phyloP scores from a whole-genome alignment of 92 coral and sea anemone species.

The Siderastrea siderea region DNA sequence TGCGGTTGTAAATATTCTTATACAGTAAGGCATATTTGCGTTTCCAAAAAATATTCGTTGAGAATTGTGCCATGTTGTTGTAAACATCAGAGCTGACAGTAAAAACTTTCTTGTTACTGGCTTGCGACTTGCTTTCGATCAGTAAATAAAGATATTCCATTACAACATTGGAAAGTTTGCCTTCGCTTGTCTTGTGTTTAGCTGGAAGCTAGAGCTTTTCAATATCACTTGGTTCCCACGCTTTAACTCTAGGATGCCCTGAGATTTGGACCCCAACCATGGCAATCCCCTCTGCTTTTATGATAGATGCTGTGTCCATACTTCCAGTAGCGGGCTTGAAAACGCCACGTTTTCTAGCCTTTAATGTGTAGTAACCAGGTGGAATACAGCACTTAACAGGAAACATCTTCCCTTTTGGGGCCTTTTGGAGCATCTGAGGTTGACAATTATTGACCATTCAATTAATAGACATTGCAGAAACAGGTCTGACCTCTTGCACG shows the following conservation, averaged over 20 bases:
- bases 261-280: slow-evolving; percentile 38
- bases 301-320: slow-evolving; percentile 24
- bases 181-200: slow-evolving; percentile 30
- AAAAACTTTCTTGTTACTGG: slow-evolving; percentile 24
- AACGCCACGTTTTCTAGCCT: slow-evolving; percentile 17
- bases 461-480: slow-evolving; percentile 15
- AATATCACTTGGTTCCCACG: slow-evolving; percentile 46
- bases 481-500: slow-evolving; percentile 18
- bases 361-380: slow-evolving; percentile 32
- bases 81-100: slow-evolving; percentile 60
- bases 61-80: slow-evolving; percentile 41
- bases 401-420: slow-evolving; percentile 11
- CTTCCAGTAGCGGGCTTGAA: slow-evolving; percentile 27
- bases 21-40: too few species aligned
- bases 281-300: slow-evolving; percentile 41
- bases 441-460: slow-evolving; percentile 3
- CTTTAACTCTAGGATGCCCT: slow-evolving; percentile 45
- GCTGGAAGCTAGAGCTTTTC: slow-evolving; percentile 46
- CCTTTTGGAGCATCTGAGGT: slow-evolving; percentile 21
- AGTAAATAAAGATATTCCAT: slow-evolving; percentile 45
- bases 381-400: slow-evolving; percentile 34
- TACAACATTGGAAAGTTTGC: slow-evolving; percentile 56
- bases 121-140: slow-evolving; percentile 47
- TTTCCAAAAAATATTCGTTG: neutral
- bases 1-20: neutral